Evolutionary conservation across 2,113 vertebrate genomes (phyloP), one percentile per base, ranked within the genome.

Genomic region (Parotia lawesii): DNA sequence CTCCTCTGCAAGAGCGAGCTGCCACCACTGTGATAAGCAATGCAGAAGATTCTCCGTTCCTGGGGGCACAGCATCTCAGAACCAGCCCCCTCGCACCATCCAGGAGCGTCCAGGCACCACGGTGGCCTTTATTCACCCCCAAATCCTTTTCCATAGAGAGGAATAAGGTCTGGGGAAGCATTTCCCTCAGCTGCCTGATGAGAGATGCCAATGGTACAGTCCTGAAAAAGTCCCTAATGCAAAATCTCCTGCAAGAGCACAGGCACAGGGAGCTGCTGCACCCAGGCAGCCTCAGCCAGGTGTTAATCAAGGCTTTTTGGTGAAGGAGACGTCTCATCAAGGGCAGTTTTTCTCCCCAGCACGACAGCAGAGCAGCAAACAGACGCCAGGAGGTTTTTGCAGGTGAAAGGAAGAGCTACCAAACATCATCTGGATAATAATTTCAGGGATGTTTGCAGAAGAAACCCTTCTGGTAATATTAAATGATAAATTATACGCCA

Each of bases 401-500:
- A 75, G 87, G 91, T 44, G 56, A 60, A 61, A 53, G 50, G 65
- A 51, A 85, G 21, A 82, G 21, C 70, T 54, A 24, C 78, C 71
- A 19, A 64, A 60, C 40, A 45, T 31, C 2, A 83, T 27, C 38
- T 4, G 35, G 74, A 44, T 11, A 60, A 93, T 90, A 7, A 94
- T 75, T 53, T 14, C 20, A 10, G 64, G 90, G 79, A 12, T 70
- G 75, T 74, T 77, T 74, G 92, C 28, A 74, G 79, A 71, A 89
- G 69, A 83, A 92, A 67, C 80, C 87, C 95, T 91, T 50, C 81
- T 69, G 93, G 78, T 75, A 42, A 90, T 64, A 93, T 65, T 24
- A 92, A 95, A 91, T 94, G 93, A 96, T 90, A 48, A 96, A 96
- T 60, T 45, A 82, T 28, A 37, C 87, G 95, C 89, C 96, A 60